Conservation (phyloP, 2,797 vertebrate genomes). For the Lophotriccus pileatus region DNA sequence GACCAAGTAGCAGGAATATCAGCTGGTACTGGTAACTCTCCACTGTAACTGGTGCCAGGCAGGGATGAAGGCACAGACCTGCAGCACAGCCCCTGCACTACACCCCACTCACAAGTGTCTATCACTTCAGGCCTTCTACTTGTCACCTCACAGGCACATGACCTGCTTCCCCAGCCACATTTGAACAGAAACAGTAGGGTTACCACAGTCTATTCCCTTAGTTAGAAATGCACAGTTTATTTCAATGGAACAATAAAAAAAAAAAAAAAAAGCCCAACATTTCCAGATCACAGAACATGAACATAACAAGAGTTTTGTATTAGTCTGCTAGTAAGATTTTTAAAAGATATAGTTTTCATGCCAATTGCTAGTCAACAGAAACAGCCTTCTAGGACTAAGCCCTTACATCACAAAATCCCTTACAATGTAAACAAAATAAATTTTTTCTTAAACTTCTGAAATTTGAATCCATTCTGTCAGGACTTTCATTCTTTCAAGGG, state of each 20-base stretch:
- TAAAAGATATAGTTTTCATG: conserved; percentile 65
- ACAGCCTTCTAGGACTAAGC: conserved; percentile 71
- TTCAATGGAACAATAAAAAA: conserved; percentile 78
- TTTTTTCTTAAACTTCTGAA: conserved; percentile 74
- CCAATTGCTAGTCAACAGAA: conserved; percentile 72
- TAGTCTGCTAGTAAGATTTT: conserved; percentile 72
- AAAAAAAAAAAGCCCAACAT: conserved; percentile 22
- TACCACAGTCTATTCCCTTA: conserved; percentile 58
- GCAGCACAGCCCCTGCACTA: neutral
- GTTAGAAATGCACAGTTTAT: conserved; percentile 79
- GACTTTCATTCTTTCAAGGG: conserved; percentile 77
- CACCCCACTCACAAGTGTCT: rapidly evolving
- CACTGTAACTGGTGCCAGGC: rapidly evolving
- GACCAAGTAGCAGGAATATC: rapidly evolving
- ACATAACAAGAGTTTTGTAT: conserved; percentile 73
- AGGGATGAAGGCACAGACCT: rapidly evolving
- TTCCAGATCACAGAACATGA: conserved; percentile 74
- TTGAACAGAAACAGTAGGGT: conserved; percentile 19
- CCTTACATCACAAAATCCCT: conserved; percentile 76
- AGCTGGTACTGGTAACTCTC: neutral
- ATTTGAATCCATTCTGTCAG: conserved; percentile 76
- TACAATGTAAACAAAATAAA: conserved; percentile 81
- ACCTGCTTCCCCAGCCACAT: neutral
- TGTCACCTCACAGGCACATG: rapidly evolving
- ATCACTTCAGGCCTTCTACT: neutral